phyloP scores from a whole-genome alignment of 2,797 vertebrate genomes.

The Acanthis flammea region DNA sequence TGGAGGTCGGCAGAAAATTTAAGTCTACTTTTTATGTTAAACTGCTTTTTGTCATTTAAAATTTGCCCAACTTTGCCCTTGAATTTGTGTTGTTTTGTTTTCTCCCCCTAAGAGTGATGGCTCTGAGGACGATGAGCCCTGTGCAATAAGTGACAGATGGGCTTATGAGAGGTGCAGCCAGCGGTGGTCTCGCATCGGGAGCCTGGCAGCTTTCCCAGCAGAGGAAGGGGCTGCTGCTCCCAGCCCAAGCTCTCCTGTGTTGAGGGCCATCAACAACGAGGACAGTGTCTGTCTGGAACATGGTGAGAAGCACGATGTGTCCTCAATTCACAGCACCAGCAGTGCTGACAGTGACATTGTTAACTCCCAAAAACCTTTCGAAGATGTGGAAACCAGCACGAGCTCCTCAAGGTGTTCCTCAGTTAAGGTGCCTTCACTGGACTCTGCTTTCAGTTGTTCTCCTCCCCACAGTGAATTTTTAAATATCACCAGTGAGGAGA shows the following conservation, averaged over 20 bases:
- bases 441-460: slow-evolving; percentile 74
- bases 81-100: background rate
- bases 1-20: background rate
- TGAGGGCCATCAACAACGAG: slow-evolving; percentile 30
- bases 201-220: slow-evolving; percentile 25
- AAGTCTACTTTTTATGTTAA: background rate
- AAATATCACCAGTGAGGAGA: slow-evolving; percentile 66
- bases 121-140: slow-evolving; percentile 81
- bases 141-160: slow-evolving; percentile 87
- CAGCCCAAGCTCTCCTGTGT: slow-evolving; percentile 35
- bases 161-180: slow-evolving; percentile 75
- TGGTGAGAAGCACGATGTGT: slow-evolving; percentile 73
- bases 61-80: background rate
- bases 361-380: slow-evolving; percentile 56
- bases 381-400: slow-evolving; percentile 71
- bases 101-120: slow-evolving; percentile 75
- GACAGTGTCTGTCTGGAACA: slow-evolving; percentile 45
- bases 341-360: slow-evolving; percentile 79
- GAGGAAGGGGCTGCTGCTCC: slow-evolving; percentile 4
- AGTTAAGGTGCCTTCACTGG: slow-evolving; percentile 67
- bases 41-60: background rate
- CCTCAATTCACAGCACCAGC: slow-evolving; percentile 81
- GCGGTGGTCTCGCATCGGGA: slow-evolving; percentile 78
- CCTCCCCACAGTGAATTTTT: slow-evolving; percentile 68
- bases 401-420: slow-evolving; percentile 78